phyloP scores from a whole-genome alignment of 2,113 vertebrate genomes.

The Paratilapia polleni region DNA sequence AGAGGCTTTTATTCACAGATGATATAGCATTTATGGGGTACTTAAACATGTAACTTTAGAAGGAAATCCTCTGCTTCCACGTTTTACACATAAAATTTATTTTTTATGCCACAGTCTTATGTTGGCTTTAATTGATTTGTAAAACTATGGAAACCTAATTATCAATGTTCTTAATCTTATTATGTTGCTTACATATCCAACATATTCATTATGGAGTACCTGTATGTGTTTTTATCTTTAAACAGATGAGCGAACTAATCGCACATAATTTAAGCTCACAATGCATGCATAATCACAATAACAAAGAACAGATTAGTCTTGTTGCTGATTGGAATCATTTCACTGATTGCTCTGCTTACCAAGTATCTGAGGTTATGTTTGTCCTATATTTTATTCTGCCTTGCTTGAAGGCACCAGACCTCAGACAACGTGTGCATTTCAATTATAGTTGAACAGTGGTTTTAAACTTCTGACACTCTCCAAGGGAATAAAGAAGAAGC shows the following conservation, averaged over 20 bases:
- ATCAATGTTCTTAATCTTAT: background rate
- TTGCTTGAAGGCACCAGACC: conserved; percentile 39
- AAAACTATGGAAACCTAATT: background rate
- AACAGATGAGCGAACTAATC: conserved; percentile 23
- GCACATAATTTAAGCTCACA: conserved; percentile 23
- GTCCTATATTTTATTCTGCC: conserved; percentile 39
- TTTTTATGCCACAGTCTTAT: background rate
- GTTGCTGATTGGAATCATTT: conserved; percentile 51
- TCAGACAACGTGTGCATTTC: conserved; percentile 68
- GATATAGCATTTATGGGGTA: background rate
- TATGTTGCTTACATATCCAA: conserved; percentile 4
- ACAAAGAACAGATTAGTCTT: conserved; percentile 43
- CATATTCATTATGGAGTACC: conserved; percentile 2
- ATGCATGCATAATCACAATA: conserved; percentile 28
- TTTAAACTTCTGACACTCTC: conserved; percentile 76
- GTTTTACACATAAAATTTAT: background rate
- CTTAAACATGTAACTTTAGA: background rate
- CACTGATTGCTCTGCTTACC: conserved; percentile 39
- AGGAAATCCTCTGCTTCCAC: background rate
- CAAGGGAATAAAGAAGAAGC: conserved; percentile 68
- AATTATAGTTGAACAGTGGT: conserved; percentile 63
- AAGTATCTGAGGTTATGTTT: conserved; percentile 30
- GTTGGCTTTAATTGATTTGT: conserved; percentile 13
- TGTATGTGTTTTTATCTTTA: conserved; percentile 22
- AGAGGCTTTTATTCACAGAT: background rate